These are phyloP conservation scores for Lacanobia wlatinum DNA, from an alignment of 2,888 invertebrate species.

Conservation along the genomic window DNA sequence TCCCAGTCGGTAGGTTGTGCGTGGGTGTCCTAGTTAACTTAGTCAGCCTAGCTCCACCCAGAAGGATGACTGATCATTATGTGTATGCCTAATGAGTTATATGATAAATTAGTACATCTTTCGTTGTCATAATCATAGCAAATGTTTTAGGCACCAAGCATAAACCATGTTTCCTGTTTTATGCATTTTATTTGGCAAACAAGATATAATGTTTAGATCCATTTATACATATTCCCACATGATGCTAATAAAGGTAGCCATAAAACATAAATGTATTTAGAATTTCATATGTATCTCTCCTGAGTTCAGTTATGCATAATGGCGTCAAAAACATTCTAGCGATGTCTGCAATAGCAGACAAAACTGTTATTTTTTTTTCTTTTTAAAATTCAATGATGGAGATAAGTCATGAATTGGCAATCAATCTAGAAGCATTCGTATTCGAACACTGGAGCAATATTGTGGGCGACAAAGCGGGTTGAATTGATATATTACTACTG, in stretches of 20 bases:
- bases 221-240: neutral
- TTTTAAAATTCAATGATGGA: slow-evolving; percentile 10
- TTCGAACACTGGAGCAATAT: slow-evolving; percentile 3
- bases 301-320: slow-evolving; percentile 16
- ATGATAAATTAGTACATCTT: neutral
- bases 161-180: too few relatives aligned
- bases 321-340: slow-evolving; percentile 5
- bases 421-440: slow-evolving; percentile 13
- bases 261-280: slow-evolving; percentile 17
- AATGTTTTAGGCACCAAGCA: neutral
- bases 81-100: neutral
- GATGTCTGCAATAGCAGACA: slow-evolving; percentile 10
- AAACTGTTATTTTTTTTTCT: neutral
- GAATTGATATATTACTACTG: slow-evolving; percentile 6
- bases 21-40: too few relatives aligned
- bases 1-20: too few relatives aligned
- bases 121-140: neutral
- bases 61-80: neutral
- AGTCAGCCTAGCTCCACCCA: too few relatives aligned
- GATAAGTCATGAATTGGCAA: slow-evolving; percentile 23
- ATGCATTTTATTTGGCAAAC: neutral
- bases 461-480: neutral
- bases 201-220: neutral
- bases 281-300: slow-evolving; percentile 16
- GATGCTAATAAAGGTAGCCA: too few relatives aligned